Evolutionary conservation across 92 coral and sea anemone species (phyloP).

Genomic region (Parazoanthus darwini): DNA sequence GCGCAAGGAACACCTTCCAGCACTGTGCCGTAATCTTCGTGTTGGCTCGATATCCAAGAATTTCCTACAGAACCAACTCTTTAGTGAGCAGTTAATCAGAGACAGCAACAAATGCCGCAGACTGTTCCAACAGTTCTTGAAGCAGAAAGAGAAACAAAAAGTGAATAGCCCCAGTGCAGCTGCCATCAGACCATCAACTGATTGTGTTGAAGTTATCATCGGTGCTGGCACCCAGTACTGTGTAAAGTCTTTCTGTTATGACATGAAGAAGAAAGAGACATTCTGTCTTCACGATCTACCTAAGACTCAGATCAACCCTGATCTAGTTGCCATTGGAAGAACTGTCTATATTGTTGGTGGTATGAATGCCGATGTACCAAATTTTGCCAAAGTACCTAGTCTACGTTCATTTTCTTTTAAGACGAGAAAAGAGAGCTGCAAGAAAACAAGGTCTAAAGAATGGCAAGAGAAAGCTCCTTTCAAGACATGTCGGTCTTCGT

Average conservation of each 20-base stretch:
- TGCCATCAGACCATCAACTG: slow-evolving; percentile 36
- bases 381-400: slow-evolving; percentile 54
- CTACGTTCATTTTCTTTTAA: slow-evolving; percentile 62
- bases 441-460: slow-evolving; percentile 38
- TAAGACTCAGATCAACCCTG: slow-evolving; percentile 55
- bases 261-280: slow-evolving; percentile 63
- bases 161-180: slow-evolving; percentile 12
- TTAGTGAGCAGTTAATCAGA: slow-evolving; percentile 28
- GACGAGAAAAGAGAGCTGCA: slow-evolving; percentile 41
- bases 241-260: slow-evolving; percentile 73
- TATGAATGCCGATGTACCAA: slow-evolving; percentile 54
- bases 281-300: slow-evolving; percentile 60
- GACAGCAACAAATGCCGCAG: slow-evolving; percentile 35
- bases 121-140: slow-evolving; percentile 42
- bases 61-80: slow-evolving; percentile 36
- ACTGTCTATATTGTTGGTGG: slow-evolving; percentile 75
- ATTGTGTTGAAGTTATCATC: slow-evolving; percentile 41
- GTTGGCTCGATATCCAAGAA: slow-evolving; percentile 34
- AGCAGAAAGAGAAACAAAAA: slow-evolving; percentile 40
- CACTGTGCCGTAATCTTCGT: slow-evolving; percentile 34
- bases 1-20: slow-evolving; percentile 37
- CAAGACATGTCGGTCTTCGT: slow-evolving; percentile 57
- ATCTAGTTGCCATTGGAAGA: slow-evolving; percentile 60
- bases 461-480: slow-evolving; percentile 66
- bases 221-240: slow-evolving; percentile 57